Evolutionary conservation across 2,888 invertebrate species (phyloP).

Genomic region (Aphodius granarius): DNA sequence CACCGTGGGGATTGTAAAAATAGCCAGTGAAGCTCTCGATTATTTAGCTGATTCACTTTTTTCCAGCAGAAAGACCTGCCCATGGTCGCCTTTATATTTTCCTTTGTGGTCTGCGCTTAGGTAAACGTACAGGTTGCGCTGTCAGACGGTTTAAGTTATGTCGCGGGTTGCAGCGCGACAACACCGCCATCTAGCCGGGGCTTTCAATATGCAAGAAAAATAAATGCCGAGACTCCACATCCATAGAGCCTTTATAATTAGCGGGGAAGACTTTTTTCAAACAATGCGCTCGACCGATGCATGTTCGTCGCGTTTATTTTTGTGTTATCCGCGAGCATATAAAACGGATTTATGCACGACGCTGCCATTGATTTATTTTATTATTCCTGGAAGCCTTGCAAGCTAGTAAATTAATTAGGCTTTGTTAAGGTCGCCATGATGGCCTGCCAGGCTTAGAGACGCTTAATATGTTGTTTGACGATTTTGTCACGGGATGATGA

Average conservation of each 20-base stretch:
- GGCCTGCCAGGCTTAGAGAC: not conserved
- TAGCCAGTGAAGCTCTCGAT: not conserved
- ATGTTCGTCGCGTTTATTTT: not conserved
- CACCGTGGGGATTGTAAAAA: not conserved
- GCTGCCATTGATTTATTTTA: not conserved
- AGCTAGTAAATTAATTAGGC: not conserved
- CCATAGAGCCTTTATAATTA: conserved; percentile 52
- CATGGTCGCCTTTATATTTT: not conserved
- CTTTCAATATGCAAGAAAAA: conserved; percentile 56
- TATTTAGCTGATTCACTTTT: not conserved
- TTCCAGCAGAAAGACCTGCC: not conserved
- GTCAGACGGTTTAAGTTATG: conserved; percentile 55
- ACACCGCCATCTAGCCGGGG: conserved; percentile 48
- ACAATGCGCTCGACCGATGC: conserved; percentile 45
- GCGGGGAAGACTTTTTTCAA: conserved; percentile 49
- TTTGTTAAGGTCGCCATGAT: not conserved
- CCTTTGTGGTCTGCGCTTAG: not conserved
- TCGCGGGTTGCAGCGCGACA: conserved; percentile 48
- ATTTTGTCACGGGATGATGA: not conserved
- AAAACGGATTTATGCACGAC: not conserved
- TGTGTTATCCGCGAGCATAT: not conserved
- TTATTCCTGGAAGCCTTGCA: not conserved
- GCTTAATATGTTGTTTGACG: not conserved
- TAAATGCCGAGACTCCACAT: conserved; percentile 49
- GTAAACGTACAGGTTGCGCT: conserved; percentile 36